A percentile compares a stretch with the other conserved stretches of the same genome.
Conservation (phyloP, 2,797 vertebrate genomes). For the Helicolenus hilgendorfi region DNA sequence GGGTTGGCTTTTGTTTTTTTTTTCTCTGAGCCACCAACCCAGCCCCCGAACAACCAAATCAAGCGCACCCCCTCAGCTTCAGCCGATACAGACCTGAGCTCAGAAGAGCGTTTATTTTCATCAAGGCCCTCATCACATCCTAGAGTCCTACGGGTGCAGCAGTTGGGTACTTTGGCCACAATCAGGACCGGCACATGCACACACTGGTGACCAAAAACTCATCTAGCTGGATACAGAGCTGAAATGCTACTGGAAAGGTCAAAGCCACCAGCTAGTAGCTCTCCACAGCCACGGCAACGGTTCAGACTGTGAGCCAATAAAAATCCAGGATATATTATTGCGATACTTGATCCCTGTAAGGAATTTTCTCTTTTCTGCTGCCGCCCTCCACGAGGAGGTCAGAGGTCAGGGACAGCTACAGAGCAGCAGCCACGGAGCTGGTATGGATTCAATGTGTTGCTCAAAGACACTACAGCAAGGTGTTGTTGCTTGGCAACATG, state of each 20-base stretch:
- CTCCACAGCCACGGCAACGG: constrained; percentile 38
- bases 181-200: constrained; percentile 55
- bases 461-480: constrained; percentile 61
- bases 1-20: constrained; percentile 34
- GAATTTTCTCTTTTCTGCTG: constrained; percentile 49
- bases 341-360: constrained; percentile 43
- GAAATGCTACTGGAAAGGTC: constrained; percentile 29
- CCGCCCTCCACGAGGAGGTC: constrained; percentile 26
- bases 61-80: constrained; percentile 54
- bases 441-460: constrained; percentile 33
- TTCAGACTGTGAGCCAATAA: constrained; percentile 38
- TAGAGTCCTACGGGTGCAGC: constrained; percentile 19
- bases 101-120: constrained; percentile 65
- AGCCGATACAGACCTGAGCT: constrained; percentile 65
- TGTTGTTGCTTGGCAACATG: constrained; percentile 15
- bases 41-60: constrained; percentile 70
- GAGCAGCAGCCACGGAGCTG: constrained; percentile 37
- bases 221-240: constrained; percentile 43
- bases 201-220: constrained; percentile 55
- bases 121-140: constrained; percentile 52
- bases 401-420: constrained; percentile 65
- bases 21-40: constrained; percentile 57
- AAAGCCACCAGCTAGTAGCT: constrained; percentile 12
- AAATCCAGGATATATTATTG: constrained; percentile 53
- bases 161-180: constrained; percentile 54